Percentiles rank a stretch among this genome's conserved stretches.
phyloP scores from a whole-genome alignment of 2,888 invertebrate species.

The Chloromyia formosa region DNA sequence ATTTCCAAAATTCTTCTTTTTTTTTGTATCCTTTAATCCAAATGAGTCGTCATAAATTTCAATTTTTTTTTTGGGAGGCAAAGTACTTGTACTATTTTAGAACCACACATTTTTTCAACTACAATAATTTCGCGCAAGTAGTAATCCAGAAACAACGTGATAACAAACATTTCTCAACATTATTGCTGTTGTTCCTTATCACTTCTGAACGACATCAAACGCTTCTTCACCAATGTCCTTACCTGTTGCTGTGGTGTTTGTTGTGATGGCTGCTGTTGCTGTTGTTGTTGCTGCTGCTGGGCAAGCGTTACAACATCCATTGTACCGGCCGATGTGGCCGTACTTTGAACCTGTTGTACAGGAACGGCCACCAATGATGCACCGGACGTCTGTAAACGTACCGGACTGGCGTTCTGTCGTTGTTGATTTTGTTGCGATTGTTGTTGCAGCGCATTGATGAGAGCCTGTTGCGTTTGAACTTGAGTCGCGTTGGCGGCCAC shows the following conservation, averaged over 20 bases:
- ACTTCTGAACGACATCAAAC: slow-evolving; percentile 61
- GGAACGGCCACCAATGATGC: slow-evolving; percentile 69
- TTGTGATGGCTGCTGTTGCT: slow-evolving; percentile 50
- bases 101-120: too few relatives aligned
- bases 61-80: too few relatives aligned
- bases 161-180: too few relatives aligned
- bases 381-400: slow-evolving; percentile 67
- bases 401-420: slow-evolving; percentile 69
- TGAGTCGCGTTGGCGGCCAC: slow-evolving; percentile 62
- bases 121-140: too few relatives aligned
- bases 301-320: slow-evolving; percentile 59
- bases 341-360: slow-evolving; percentile 64
- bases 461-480: slow-evolving; percentile 66
- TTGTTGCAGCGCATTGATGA: slow-evolving; percentile 68
- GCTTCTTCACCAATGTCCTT: slow-evolving; percentile 63
- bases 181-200: slow-evolving; percentile 59
- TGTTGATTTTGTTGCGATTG: slow-evolving; percentile 64
- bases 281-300: slow-evolving; percentile 54
- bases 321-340: slow-evolving; percentile 51
- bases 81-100: too few relatives aligned
- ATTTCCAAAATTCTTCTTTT: too few relatives aligned
- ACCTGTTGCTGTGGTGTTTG: slow-evolving; percentile 62
- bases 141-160: too few relatives aligned
- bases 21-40: too few relatives aligned
- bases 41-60: too few relatives aligned